These are phyloP conservation scores for Nyctibius bracteatus DNA, from an alignment of 2,113 vertebrate species.

Conservation along the genomic window DNA sequence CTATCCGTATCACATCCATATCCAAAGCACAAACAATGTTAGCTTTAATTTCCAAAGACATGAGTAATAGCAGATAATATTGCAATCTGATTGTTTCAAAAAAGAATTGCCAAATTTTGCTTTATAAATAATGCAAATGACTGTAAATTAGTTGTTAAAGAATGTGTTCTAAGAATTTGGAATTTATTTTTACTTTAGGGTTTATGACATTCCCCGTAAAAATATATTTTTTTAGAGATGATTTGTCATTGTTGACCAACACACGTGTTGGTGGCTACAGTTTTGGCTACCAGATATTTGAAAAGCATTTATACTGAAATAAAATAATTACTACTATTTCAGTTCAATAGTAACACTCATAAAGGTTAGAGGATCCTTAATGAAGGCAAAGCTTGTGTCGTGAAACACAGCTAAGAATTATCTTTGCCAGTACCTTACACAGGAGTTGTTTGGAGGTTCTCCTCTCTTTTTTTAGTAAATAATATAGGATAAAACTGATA, in stretches of 20 bases:
- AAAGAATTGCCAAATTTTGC: background rate
- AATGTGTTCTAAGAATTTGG: background rate
- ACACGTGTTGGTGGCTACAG: background rate
- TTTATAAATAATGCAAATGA: background rate
- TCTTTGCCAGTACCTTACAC: background rate
- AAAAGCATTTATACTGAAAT: background rate
- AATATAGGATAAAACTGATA: background rate
- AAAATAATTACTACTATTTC: background rate
- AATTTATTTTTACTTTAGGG: background rate
- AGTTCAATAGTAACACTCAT: background rate
- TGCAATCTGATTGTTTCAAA: background rate
- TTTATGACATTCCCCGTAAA: background rate
- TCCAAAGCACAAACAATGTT: background rate
- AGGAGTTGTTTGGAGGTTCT: background rate
- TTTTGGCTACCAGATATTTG: background rate
- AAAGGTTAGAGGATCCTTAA: background rate
- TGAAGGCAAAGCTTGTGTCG: background rate
- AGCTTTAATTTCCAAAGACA: conserved; percentile 46
- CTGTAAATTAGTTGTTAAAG: background rate
- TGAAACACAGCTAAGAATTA: background rate
- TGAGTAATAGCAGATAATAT: background rate
- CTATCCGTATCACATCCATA: background rate
- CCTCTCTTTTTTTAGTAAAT: background rate
- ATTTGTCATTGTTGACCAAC: background rate
- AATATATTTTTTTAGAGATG: background rate